Conservation (phyloP, 2,797 vertebrate genomes). For the Avahi laniger region DNA sequence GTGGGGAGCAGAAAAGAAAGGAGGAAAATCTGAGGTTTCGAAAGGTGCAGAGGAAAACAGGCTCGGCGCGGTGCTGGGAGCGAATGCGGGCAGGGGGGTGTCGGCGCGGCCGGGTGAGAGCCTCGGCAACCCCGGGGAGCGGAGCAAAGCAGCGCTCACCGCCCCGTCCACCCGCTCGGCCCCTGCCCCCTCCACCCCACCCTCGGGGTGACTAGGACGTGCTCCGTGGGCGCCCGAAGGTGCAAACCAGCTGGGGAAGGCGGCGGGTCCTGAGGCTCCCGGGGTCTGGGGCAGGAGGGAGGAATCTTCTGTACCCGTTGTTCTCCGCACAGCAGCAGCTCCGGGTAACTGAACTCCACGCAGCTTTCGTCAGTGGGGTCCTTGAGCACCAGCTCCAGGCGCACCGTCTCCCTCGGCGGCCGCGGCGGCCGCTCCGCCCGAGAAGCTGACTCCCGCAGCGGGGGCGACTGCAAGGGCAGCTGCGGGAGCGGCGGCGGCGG, state of each 20-base stretch:
- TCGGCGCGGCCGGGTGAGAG: not conserved
- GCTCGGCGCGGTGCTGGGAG: not conserved
- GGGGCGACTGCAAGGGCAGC: constrained; percentile 66
- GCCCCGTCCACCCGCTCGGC: not conserved
- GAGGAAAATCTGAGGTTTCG: constrained; percentile 14
- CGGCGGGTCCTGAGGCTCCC: constrained; percentile 34
- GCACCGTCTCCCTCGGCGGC: constrained; percentile 88
- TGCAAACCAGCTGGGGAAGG: constrained; percentile 17
- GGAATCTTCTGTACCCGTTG: constrained; percentile 81
- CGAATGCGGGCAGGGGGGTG: not conserved
- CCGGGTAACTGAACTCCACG: constrained; percentile 96
- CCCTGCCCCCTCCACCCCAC: not conserved
- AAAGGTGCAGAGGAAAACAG: constrained; percentile 23
- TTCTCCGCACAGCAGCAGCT: constrained; percentile 90
- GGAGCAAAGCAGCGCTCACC: not conserved
- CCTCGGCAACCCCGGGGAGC: not conserved
- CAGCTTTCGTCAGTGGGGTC: constrained; percentile 94
- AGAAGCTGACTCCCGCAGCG: constrained; percentile 77
- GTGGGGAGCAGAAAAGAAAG: not conserved
- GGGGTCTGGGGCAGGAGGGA: not conserved
- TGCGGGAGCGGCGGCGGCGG: constrained; percentile 77
- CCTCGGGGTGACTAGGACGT: not conserved
- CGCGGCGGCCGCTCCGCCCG: constrained; percentile 79
- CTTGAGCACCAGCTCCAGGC: constrained; percentile 91
- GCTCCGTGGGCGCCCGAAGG: not conserved